Conservation (phyloP, 1,140 invertebrate species). For the Mylabris phalerata region DNA sequence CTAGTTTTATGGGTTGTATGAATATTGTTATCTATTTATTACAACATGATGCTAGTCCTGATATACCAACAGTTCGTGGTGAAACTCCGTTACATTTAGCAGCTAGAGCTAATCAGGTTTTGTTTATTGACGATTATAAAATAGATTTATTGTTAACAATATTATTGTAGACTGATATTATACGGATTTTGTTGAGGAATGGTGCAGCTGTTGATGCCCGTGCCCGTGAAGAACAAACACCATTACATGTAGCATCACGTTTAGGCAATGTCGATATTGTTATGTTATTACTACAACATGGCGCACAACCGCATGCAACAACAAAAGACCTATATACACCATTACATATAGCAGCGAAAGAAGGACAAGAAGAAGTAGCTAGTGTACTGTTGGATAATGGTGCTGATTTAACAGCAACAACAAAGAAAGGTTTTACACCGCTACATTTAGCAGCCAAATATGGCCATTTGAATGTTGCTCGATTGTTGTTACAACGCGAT, state of each 20-base stretch:
- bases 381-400: constrained; percentile 87
- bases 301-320: constrained; percentile 75
- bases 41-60: constrained; percentile 89
- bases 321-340: constrained; percentile 95
- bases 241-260: constrained; percentile 86
- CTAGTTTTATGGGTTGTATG: constrained; percentile 99
- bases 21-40: constrained; percentile 96
- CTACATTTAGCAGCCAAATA: constrained; percentile 97
- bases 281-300: constrained; percentile 83
- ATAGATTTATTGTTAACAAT: no score
- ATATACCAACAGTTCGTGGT: constrained; percentile 90
- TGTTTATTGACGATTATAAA: no score
- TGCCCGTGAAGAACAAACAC: constrained; percentile 89
- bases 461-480: constrained; percentile 88
- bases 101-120: constrained; percentile 80
- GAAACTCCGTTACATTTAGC: constrained; percentile 97
- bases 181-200: constrained; percentile 90
- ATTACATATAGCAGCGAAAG: constrained; percentile 96
- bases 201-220: constrained; percentile 88
- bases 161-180: constrained; percentile 70
- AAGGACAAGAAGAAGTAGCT: constrained; percentile 87
- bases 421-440: constrained; percentile 96
- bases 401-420: constrained; percentile 81
- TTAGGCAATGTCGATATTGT: constrained; percentile 92
- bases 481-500: constrained; percentile 75